These are phyloP conservation scores for Lycophotia porphyrea DNA, from an alignment of 2,888 invertebrate species.

Conservation along the genomic window DNA sequence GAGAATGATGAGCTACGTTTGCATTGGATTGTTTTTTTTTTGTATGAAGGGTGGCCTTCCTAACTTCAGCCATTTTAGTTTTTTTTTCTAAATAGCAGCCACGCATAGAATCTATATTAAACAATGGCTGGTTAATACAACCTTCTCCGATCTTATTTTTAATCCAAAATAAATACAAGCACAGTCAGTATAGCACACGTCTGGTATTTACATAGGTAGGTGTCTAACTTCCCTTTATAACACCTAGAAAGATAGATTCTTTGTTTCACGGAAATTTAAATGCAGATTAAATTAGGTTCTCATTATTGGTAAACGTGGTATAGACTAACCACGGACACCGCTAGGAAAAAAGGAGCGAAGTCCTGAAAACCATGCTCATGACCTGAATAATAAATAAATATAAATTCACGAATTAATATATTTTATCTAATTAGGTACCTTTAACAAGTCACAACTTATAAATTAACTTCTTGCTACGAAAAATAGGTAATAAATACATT, in stretches of 20 bases:
- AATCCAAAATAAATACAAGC: too few relatives aligned
- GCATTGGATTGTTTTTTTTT: not conserved
- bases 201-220: too few relatives aligned
- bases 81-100: too few relatives aligned
- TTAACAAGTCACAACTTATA: not conserved
- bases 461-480: not conserved
- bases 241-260: too few relatives aligned
- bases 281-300: not conserved
- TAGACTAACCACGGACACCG: not conserved
- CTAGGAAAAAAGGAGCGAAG: conserved; percentile 1
- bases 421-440: too few relatives aligned
- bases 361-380: conserved; percentile 21
- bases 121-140: too few relatives aligned
- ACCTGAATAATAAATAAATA: conserved; percentile 31
- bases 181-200: too few relatives aligned
- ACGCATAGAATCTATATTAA: too few relatives aligned
- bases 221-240: too few relatives aligned
- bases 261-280: not conserved
- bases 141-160: too few relatives aligned
- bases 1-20: not conserved
- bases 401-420: too few relatives aligned
- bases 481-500: not conserved
- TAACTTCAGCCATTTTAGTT: not conserved
- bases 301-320: conserved; percentile 25
- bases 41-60: not conserved